These are phyloP conservation scores for Drosophila kurseongensis DNA, from an alignment of 1,140 invertebrate species.

Conservation along the genomic window DNA sequence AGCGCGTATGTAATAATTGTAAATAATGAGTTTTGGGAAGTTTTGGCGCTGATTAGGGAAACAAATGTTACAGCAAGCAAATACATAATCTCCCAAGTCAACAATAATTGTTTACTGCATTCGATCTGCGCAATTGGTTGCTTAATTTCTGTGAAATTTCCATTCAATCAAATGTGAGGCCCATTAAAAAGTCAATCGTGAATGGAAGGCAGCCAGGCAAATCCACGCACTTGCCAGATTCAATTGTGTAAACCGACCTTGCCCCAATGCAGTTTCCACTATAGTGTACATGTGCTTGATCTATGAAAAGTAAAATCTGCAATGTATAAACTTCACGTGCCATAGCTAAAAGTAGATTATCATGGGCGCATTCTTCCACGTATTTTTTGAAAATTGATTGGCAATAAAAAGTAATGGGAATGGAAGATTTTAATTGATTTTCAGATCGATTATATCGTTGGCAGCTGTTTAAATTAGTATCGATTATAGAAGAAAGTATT, in stretches of 20 bases:
- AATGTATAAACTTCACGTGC: background rate
- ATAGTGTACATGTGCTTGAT: background rate
- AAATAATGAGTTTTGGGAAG: slow-evolving; percentile 19
- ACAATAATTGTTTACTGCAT: slow-evolving; percentile 24
- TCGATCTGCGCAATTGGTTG: slow-evolving; percentile 43
- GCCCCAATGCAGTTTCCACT: slow-evolving; percentile 22
- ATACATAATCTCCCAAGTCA: slow-evolving; percentile 11
- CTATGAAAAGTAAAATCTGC: slow-evolving; percentile 22
- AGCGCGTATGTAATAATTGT: slow-evolving; percentile 14
- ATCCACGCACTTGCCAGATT: slow-evolving; percentile 10
- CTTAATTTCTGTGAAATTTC: slow-evolving; percentile 58
- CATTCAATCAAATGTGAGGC: slow-evolving; percentile 55
- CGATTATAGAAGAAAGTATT: too few relatives aligned
- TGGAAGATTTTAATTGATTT: too few relatives aligned
- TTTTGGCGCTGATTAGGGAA: slow-evolving; percentile 17
- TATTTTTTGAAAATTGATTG: slow-evolving; percentile 1
- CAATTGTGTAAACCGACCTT: slow-evolving; percentile 32
- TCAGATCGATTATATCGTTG: too few relatives aligned
- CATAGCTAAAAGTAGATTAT: slow-evolving; percentile 18
- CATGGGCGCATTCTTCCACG: background rate
- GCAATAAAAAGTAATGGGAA: background rate
- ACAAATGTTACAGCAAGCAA: slow-evolving; percentile 1
- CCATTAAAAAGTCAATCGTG: slow-evolving; percentile 71
- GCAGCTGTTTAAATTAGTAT: too few relatives aligned
- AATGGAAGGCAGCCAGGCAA: slow-evolving; percentile 28